These are phyloP conservation scores for Gastracanthus pulcherrimus DNA, from an alignment of 2,888 invertebrate genomes.

Conservation along the genomic window DNA sequence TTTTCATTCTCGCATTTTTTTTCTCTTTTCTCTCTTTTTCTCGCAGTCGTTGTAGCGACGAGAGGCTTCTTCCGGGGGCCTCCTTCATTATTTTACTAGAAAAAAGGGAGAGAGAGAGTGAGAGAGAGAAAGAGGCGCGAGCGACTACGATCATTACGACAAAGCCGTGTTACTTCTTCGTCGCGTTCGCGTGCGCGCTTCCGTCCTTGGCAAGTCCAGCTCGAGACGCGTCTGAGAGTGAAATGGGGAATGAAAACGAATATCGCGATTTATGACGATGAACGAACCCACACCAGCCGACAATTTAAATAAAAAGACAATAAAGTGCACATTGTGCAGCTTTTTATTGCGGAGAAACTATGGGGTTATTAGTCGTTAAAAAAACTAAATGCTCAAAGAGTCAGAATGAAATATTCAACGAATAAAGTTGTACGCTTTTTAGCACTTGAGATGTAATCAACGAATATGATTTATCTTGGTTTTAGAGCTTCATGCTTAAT, in stretches of 20 bases:
- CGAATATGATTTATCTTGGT: neutral
- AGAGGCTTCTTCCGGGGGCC: constrained; percentile 21
- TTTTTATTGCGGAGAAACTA: constrained; percentile 29
- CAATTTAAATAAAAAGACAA: constrained; percentile 41
- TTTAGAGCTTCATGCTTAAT: constrained; percentile 12
- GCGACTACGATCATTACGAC: neutral
- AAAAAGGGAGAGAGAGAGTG: neutral
- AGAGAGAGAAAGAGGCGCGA: neutral
- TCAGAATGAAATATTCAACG: constrained; percentile 35
- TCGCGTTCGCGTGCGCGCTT: neutral
- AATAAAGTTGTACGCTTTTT: constrained; percentile 4
- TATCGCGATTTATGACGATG: constrained; percentile 25
- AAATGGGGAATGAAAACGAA: constrained; percentile 8
- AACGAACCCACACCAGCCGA: neutral
- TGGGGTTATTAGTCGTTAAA: constrained; percentile 41
- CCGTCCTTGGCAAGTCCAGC: neutral
- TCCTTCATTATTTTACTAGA: neutral
- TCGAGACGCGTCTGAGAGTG: neutral
- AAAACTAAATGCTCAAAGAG: neutral
- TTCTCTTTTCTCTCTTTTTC: neutral
- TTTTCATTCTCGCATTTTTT: neutral
- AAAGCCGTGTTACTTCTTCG: neutral
- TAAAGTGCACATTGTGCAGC: constrained; percentile 12
- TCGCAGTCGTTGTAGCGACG: neutral
- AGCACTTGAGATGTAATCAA: neutral